Evolutionary conservation across 2,797 vertebrate species (phyloP), one percentile per base, ranked within the genome.

Genomic region (Knipowitschia caucasica): DNA sequence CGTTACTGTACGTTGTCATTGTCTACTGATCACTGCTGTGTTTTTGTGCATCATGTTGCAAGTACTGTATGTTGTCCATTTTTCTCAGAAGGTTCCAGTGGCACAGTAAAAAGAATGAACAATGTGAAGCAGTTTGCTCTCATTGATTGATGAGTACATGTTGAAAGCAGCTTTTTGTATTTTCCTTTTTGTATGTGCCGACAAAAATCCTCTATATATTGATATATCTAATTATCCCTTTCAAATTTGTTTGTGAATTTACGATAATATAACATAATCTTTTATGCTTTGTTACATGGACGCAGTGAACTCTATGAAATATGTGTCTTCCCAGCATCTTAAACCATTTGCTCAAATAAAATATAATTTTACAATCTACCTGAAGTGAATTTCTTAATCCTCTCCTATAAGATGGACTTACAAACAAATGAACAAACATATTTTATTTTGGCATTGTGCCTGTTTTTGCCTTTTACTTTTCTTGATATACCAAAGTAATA

Each of bases 261-360:
- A n/a, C n/a, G n/a, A n/a, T n/a, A n/a, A n/a, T n/a, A n/a, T n/a
- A n/a, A 10, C 10, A 7, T 30, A 45, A 63, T 45, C 9, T 57
- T 46, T 64, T 52, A 26, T 54, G 43, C 42, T 51, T 51, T 11
- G 18, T 61, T 30, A 62, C 50, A 62, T 18, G 62, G 47, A 73
- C 20, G 34, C 56, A 49, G 21, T 25, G 29, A 53, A 53, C 34
- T n/a, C 46, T 56, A 52, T 67, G n/a, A 63, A 33, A 47, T n/a
- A 39, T 59, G n/a, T 42, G 54, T 56, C 54, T 58, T 69, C 34
- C 55, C 47, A 46, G 42, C 49, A 69, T 57, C 54, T 56, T 50
- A 62, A 65, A 45, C 47, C 31, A 46, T 26, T 49, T 42, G 52
- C 59, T 64, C 9, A 71, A 78, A 79, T 81, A 67, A 78, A 85